Base-by-base conservation (phyloP, 1,140 invertebrate genomes). In the Bombus soroeensis region DNA sequence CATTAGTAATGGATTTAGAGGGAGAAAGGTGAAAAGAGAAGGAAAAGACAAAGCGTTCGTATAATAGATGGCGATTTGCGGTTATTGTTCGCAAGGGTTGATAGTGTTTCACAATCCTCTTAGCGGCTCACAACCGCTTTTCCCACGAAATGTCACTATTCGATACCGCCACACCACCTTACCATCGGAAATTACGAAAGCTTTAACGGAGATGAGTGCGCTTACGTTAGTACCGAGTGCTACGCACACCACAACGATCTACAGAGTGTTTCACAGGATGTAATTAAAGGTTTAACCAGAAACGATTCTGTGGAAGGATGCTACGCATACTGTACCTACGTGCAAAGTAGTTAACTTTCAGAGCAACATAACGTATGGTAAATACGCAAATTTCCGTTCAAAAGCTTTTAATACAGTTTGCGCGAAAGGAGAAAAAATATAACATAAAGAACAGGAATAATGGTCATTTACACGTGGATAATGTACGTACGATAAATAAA, bases 131-230 rank as follows among this genome's bases (percentile, higher is more conserved):
- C 66, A 37, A 68, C 66, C 66, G 66, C 66, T 68, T 68, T 68
- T 37, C 66, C 66, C 66, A 68, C 66, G 34, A 68, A 68, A 68
- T 68, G 66, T 68, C 34, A 68, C 66, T 37, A 22, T 68, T 68
- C 66, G 66, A 68, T 68, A 68, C 66, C 34, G 8, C 66, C 32
- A 10, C 66, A 18, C 32, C 66, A 18, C 66, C 66, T 68, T 68
- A 68, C 34, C 66, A 68, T 68, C 66, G 66, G 66, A 68, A 68
- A 68, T 68, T 68, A 68, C 66, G 34, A 68, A 68, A 68, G 66
- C 32, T 68, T 68, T 68, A 68, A 68, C 66, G 66, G 32, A 68
- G 66, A 68, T 68, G 66, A 68, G 66, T 68, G 34, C 34, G 66
- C 66, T 68, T 34, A 68, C 32, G 66, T 68, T 68, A 32, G 34